Percentiles rank a stretch among this genome's conserved stretches.
phyloP scores from a whole-genome alignment of 2,113 vertebrate genomes.

The Phalacrocorax aristotelis region DNA sequence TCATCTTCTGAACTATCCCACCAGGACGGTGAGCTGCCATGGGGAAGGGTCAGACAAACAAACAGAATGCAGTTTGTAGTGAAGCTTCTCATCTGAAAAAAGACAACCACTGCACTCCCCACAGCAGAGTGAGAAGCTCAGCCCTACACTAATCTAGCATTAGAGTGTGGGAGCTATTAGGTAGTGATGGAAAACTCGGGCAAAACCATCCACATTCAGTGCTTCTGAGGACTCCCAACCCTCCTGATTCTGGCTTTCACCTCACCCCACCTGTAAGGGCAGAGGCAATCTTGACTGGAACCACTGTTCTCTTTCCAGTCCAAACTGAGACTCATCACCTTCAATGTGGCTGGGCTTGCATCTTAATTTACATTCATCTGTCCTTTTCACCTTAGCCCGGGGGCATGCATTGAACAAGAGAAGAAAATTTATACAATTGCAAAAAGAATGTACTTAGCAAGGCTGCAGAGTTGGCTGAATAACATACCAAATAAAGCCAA shows the following conservation, averaged over 20 bases:
- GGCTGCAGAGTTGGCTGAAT: background rate
- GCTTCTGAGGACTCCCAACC: background rate
- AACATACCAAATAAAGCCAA: background rate
- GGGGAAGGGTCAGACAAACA: background rate
- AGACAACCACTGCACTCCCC: background rate
- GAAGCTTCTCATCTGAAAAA: background rate
- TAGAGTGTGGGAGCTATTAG: background rate
- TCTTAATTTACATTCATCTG: background rate
- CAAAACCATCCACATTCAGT: rapidly evolving
- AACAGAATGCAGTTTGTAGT: background rate
- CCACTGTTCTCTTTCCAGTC: background rate
- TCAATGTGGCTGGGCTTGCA: background rate
- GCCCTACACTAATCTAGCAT: background rate
- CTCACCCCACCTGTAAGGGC: background rate
- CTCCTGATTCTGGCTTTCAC: background rate
- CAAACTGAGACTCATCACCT: background rate
- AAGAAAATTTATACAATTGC: background rate
- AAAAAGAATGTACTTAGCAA: background rate
- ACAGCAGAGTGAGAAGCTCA: background rate
- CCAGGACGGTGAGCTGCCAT: background rate
- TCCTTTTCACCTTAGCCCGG: background rate
- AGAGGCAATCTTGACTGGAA: background rate
- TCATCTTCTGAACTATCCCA: background rate
- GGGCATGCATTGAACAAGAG: background rate
- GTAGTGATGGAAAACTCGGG: background rate